Evolutionary conservation across 2,888 invertebrate species (phyloP), one percentile per base, ranked within the genome.

Genomic region (Emmelina monodactyla): DNA sequence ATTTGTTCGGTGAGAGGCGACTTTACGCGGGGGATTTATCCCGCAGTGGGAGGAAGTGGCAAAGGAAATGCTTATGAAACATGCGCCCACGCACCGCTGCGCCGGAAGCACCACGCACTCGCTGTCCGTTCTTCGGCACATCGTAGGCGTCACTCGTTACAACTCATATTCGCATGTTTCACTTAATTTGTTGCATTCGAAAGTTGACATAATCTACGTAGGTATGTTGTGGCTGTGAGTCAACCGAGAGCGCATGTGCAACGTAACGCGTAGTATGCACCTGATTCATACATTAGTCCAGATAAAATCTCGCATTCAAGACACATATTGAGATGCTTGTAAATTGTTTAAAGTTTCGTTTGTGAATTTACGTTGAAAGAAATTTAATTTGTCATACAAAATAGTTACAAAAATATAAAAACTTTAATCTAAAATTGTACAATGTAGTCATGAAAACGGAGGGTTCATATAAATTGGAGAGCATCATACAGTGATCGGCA

Each of bases 31-130:
- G 46, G 49, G 43, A 50, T 43, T 51, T 45, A 45, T 44, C 43
- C 48, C 53, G 51, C 52, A 48, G 55, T 56, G 61, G 59, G 64
- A 67, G 68, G 70, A 66, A 68, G 63, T 47, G 52, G 43, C 55
- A 57, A 61, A 75, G 75, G 73, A 78, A 75, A 58, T 54, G 61
- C 58, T 71, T 68, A 66, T 67, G 66, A 72, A 67, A 69, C 49
- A 47, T 48, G 59, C 62, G 58, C 75, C 72, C 66, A 71, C 75
- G 61, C 61, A 38, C 48, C 69, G 71, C 40, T 45, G 55, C 52
- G 53, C 55, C 69, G 71, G 73, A 73, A 71, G 65, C 65, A 65
- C n/a, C 64, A 64, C 67, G 61, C 64, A 55, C 54, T 50, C 46
- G 42, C 38, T 42, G 48, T 46, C 43, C 44, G 41, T 45, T 40